These are phyloP conservation scores for Amaurobius ferox DNA, from an alignment of 2,888 invertebrate species.

Conservation along the genomic window DNA sequence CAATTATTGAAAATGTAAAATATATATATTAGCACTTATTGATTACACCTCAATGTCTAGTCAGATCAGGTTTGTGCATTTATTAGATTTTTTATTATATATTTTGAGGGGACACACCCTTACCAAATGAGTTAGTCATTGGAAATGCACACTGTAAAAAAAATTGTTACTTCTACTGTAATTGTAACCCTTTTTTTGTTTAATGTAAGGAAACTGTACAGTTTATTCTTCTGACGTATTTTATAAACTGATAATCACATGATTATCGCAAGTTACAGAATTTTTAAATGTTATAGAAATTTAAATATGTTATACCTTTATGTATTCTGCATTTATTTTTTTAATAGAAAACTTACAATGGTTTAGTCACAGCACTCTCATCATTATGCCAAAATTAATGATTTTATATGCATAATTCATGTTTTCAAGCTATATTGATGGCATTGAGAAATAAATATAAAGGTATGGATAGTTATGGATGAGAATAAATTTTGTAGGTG, in stretches of 20 bases:
- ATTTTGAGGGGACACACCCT: background rate
- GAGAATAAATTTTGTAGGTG: no score
- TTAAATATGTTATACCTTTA: constrained; percentile 36
- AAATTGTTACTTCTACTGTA: constrained; percentile 31
- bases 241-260: constrained; percentile 23
- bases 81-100: background rate
- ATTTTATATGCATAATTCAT: no score
- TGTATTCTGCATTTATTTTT: constrained; percentile 34
- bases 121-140: background rate
- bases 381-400: background rate
- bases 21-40: constrained; percentile 9
- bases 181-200: constrained; percentile 6
- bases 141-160: constrained; percentile 18
- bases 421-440: no score
- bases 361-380: background rate
- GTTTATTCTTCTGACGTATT: constrained; percentile 22
- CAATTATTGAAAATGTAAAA: constrained; percentile 9
- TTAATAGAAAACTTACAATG: background rate
- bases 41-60: constrained; percentile 3
- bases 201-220: constrained; percentile 32
- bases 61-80: background rate
- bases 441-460: no score
- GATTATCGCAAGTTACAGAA: constrained; percentile 26
- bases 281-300: constrained; percentile 23
- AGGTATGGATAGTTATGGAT: no score